Percentiles rank a stretch among this genome's conserved stretches.
Conservation (phyloP, 2,888 invertebrate genomes). For the Lamproptera curius region DNA sequence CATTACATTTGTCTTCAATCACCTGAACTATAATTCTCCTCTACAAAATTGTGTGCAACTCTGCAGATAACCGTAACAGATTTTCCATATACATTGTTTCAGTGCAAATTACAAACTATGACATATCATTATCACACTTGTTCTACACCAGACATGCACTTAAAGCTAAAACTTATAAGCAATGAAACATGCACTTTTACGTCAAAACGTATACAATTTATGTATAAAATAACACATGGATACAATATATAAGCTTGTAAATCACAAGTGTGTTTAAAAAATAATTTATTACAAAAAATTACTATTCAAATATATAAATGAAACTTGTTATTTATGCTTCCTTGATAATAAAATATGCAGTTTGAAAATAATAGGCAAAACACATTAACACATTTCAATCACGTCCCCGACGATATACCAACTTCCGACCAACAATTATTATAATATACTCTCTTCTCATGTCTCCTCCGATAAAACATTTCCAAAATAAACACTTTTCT, state of each 20-base stretch:
- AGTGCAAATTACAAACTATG: background rate
- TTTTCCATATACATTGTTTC: background rate
- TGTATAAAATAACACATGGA: background rate
- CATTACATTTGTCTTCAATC: too few relatives aligned
- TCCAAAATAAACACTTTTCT: constrained; percentile 43
- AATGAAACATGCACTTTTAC: constrained; percentile 9
- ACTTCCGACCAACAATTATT: constrained; percentile 3
- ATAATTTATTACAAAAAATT: constrained; percentile 11
- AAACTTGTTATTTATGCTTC: constrained; percentile 6
- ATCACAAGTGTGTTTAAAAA: constrained; percentile 1
- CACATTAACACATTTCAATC: constrained; percentile 2
- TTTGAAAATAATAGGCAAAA: background rate
- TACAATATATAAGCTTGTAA: background rate
- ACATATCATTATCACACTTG: background rate
- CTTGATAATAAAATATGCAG: background rate
- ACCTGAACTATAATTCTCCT: too few relatives aligned
- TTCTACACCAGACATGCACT: constrained; percentile 5
- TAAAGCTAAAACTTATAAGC: constrained; percentile 1
- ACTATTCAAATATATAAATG: constrained; percentile 12
- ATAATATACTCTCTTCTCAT: constrained; percentile 14
- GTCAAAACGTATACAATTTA: background rate
- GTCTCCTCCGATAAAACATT: constrained; percentile 29
- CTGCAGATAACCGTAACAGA: too few relatives aligned
- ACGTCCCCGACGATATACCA: constrained; percentile 14
- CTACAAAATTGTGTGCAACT: background rate